Evolutionary conservation across 2,888 invertebrate genomes (phyloP).

Genomic region (Icerya purchasi): DNA sequence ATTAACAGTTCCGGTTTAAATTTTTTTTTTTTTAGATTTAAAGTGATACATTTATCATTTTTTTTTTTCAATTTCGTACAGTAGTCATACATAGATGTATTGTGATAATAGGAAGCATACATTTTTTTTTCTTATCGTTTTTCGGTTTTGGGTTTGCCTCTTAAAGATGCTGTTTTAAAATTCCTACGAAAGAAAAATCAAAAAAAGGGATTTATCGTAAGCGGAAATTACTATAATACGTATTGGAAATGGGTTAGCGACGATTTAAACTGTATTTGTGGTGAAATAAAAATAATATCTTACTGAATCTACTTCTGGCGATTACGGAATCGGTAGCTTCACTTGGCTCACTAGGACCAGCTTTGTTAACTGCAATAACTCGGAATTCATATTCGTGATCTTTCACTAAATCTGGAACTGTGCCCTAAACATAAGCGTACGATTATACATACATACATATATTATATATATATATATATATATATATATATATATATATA

Average conservation of each 20-base stretch:
- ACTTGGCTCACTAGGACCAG: constrained; percentile 88
- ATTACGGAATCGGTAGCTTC: constrained; percentile 74
- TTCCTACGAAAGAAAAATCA: neutral
- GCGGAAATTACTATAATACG: neutral
- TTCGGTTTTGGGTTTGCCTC: too few species aligned
- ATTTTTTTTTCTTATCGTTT: too few species aligned
- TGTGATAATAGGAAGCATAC: too few species aligned
- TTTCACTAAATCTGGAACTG: constrained; percentile 73
- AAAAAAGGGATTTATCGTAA: neutral
- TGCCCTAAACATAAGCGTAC: constrained; percentile 32
- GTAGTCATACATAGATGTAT: too few species aligned
- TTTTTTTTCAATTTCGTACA: too few species aligned
- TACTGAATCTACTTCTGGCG: constrained; percentile 58
- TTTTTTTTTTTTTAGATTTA: too few species aligned
- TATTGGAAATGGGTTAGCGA: neutral
- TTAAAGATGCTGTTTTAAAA: neutral
- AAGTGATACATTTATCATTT: too few species aligned
- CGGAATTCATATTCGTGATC: constrained; percentile 95
- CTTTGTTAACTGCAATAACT: constrained; percentile 81
- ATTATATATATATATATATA: too few species aligned
- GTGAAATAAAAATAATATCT: constrained; percentile 22
- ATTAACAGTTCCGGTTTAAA: too few species aligned
- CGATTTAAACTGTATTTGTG: neutral
- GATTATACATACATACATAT: too few species aligned
- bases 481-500: neutral